Evolutionary conservation across 1,140 invertebrate species (phyloP), one percentile per base, ranked within the genome.

Genomic region (Agrypnia vestita): DNA sequence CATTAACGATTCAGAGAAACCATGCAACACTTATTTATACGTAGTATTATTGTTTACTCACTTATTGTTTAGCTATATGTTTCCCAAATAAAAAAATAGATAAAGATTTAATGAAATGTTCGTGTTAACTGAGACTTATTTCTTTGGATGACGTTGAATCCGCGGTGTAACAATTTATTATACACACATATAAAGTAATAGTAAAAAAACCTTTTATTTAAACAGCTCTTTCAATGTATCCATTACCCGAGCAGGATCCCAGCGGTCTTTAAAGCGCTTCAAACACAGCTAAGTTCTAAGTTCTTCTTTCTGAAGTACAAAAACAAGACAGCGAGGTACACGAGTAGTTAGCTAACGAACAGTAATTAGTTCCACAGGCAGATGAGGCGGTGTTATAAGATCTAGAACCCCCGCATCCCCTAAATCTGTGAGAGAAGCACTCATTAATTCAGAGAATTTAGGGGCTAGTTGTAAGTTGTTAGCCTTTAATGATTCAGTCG

Each of bases 401-500:
- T 71, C 46, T 71, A 49, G 67, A 15, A 15, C 62, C 46, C 44
- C 67, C 35, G 67, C 46, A 71, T 25, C 46, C 10, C 47, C 67
- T 71, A 49, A 71, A 49, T 49, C 67, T 19, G 44, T 11, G 46
- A 71, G 47, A 17, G 61, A 19, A 64, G 25, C 61, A 64, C 21
- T 64, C 61, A 64, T 64, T 64, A 64, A 64, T 64, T 64, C 61
- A 6, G 61, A 25, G 61, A 64, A 64, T 64, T 64, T 64, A 64
- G 61, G 61, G 25, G 61, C 19, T 64, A 64, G 61, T 64, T 44
- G 61, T 13, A 64, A 64, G 61, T 64, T 64, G 61, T 15, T 25
- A 25, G 61, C 61, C 35, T 35, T 64, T 64, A 64, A 44, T 64
- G 61, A 64, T 43, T 64, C 19, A 25, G 15, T 59, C 17, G 15